Base-by-base conservation (phyloP, 2,113 vertebrate species). In the Seriola aureovittata region DNA sequence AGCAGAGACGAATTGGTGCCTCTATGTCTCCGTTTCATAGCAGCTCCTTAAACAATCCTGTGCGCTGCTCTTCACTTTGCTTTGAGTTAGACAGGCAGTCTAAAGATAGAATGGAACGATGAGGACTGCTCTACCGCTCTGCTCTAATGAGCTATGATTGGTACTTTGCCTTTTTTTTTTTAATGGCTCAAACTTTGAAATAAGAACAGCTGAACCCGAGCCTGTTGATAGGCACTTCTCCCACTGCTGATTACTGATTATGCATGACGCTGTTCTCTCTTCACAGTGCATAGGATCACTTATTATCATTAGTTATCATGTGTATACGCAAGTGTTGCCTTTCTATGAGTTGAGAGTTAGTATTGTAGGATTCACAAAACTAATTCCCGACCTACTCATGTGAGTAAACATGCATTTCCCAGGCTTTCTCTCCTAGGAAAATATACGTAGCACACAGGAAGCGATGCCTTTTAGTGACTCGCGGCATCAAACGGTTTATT, bases 81-180 rank as follows among this genome's bases (percentile, higher is more conserved):
- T 90, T 82, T 88, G 81, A 86, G 80, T 87, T 86, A 77, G 82
- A 91, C 81, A 78, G 82, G 59, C 55, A 10, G 69, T 82, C 86
- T 91, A 85, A 92, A 91, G 85, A 87, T 91, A 91, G 92, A 89
- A 60, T 8, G 57, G 85, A 89, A 88, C 85, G 84, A 87, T 87
- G 71, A 88, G 57, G 60, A 73, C 76, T 40, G 34, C 6, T 19
- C 58, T 67, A 59, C 57, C 3, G 19, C 71, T 78, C 73, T 57
- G 84, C 79, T 85, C 71, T 85, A 74, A 85, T 76, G 81, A 85
- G 75, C 76, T 85, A 64, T 83, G 76, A 86, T 77, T 71, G 78
- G 55, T 83, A 60, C 81, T 86, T 64, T 40, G 52, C 40, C 82
- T 68, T 40, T 46, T 72, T 71, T 66, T 55, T 76, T 80, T 78